phyloP scores from a whole-genome alignment of 1,140 invertebrate species.

The Drosophila novamexicana region DNA sequence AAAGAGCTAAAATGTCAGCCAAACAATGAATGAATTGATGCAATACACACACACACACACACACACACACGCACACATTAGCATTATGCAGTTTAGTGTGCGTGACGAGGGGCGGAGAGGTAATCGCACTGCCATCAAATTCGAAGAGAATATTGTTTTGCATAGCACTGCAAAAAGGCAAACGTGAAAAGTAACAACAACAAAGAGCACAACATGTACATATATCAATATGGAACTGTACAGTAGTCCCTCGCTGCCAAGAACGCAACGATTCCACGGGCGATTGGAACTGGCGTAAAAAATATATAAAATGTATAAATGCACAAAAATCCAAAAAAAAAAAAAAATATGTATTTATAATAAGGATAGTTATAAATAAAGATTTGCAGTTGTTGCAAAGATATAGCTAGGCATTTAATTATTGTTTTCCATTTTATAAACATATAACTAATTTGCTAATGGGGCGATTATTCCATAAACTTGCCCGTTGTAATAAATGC shows the following conservation, averaged over 20 bases:
- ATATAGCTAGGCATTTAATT: too few species aligned
- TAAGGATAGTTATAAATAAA: too few species aligned
- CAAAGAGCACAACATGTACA: too few species aligned
- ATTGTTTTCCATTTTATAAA: too few species aligned
- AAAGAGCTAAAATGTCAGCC: slow-evolving; percentile 1
- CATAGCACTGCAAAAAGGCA: slow-evolving; percentile 12
- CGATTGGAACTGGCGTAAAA: too few species aligned
- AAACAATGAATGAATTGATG: slow-evolving; percentile 15
- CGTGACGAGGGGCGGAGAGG: neutral
- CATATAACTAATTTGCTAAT: too few species aligned
- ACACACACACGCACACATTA: neutral
- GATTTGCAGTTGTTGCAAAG: too few species aligned
- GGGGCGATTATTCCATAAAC: too few species aligned
- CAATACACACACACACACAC: neutral
- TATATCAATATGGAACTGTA: neutral
- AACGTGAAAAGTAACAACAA: neutral
- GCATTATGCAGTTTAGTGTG: neutral
- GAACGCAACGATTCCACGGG: too few species aligned
- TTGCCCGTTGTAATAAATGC: too few species aligned
- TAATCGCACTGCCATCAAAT: slow-evolving; percentile 12
- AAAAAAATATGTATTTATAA: too few species aligned
- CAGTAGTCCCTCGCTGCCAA: neutral
- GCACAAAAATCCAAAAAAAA: neutral
- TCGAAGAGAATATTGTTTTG: slow-evolving; percentile 28
- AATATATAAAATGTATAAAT: neutral